Conservation (phyloP, 2,888 invertebrate species). For the Apodemia arnacis region DNA sequence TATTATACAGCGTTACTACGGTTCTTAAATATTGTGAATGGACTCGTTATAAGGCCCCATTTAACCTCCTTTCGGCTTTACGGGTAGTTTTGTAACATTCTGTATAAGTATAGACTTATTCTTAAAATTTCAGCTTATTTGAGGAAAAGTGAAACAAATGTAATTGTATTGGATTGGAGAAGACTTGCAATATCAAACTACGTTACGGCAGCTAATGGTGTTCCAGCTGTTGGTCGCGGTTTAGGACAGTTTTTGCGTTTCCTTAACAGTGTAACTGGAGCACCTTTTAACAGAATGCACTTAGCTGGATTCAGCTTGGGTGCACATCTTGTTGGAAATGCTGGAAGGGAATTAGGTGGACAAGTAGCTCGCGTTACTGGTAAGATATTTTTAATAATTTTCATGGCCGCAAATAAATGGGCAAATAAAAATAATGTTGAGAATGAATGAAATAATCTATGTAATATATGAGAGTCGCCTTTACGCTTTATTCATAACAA, state of each 20-base stretch:
- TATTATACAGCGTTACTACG: too few relatives aligned
- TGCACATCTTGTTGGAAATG: constrained; percentile 90
- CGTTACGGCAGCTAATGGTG: constrained; percentile 86
- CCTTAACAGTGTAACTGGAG: constrained; percentile 73
- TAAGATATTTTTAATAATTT: constrained; percentile 81
- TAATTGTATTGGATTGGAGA: constrained; percentile 89
- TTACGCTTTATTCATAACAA: too few relatives aligned
- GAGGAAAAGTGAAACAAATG: constrained; percentile 85
- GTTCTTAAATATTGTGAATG: too few relatives aligned
- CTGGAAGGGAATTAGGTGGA: constrained; percentile 88
- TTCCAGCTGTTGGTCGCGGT: constrained; percentile 87
- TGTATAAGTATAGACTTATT: too few relatives aligned
- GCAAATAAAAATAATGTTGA: background rate
- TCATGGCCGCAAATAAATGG: too few relatives aligned
- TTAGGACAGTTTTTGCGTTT: constrained; percentile 87
- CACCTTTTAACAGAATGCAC: constrained; percentile 88
- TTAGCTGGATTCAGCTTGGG: constrained; percentile 91
- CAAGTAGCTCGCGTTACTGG: constrained; percentile 90
- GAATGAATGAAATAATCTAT: too few relatives aligned
- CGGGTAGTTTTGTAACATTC: too few relatives aligned
- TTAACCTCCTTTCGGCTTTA: too few relatives aligned
- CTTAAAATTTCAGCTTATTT: constrained; percentile 26
- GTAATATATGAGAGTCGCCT: too few relatives aligned
- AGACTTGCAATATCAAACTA: constrained; percentile 87
- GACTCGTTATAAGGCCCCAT: too few relatives aligned